Conservation (phyloP, 2,113 vertebrate genomes). For the Aegithalos caudatus region DNA sequence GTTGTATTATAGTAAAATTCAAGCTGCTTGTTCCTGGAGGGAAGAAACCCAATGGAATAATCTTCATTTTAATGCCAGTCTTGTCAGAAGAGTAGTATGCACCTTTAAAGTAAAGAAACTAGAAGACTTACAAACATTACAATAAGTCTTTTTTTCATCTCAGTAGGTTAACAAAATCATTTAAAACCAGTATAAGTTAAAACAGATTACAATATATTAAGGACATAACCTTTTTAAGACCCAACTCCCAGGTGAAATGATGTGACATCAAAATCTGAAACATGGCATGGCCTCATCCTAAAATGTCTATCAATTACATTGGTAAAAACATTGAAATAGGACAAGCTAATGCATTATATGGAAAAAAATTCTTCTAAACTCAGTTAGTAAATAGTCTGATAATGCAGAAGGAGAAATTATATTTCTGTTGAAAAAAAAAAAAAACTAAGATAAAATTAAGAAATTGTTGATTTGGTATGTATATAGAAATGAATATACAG, state of each 20-base stretch:
- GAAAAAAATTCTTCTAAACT: background rate
- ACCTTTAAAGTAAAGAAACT: background rate
- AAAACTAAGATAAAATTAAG: background rate
- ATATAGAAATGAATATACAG: background rate
- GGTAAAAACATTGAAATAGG: background rate
- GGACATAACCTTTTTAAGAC: background rate
- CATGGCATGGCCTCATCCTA: background rate
- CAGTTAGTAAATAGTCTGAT: background rate
- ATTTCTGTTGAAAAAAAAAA: background rate
- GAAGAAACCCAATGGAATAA: background rate
- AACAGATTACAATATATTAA: background rate
- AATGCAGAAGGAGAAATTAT: background rate
- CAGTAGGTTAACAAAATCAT: background rate
- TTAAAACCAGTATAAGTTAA: background rate
- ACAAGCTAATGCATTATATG: background rate
- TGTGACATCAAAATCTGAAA: background rate
- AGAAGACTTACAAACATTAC: background rate
- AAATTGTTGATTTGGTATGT: background rate
- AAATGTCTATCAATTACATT: background rate
- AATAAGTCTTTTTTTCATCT: background rate
- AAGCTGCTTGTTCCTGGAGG: background rate
- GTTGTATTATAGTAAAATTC: background rate
- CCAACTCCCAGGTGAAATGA: background rate
- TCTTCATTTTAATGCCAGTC: background rate
- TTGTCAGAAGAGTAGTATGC: background rate